A percentile compares a stretch with the other conserved stretches of the same genome.
phyloP scores from a whole-genome alignment of 2,888 invertebrate genomes.

The Pyrochroa serraticornis region DNA sequence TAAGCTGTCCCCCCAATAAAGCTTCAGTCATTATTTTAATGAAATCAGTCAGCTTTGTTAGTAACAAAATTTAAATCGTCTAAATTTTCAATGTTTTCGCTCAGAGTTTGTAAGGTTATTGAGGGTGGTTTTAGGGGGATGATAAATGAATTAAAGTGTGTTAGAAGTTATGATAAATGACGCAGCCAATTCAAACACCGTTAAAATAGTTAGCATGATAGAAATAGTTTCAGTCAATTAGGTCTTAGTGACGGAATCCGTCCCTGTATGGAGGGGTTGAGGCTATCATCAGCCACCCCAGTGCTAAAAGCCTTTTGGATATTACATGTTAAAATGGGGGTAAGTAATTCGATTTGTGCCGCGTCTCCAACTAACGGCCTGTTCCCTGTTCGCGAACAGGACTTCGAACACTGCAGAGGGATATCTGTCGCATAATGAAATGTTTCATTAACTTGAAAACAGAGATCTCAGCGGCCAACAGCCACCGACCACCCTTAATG shows the following conservation, averaged over 20 bases:
- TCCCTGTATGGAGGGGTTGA: slow-evolving; percentile 40
- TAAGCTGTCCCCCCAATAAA: slow-evolving; percentile 24
- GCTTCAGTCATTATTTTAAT: neutral
- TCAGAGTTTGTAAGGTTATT: too few relatives aligned
- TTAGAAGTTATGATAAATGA: too few relatives aligned
- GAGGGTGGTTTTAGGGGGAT: too few relatives aligned
- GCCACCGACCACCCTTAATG: slow-evolving; percentile 25
- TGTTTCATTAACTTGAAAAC: slow-evolving; percentile 54
- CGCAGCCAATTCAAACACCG: slow-evolving; percentile 42
- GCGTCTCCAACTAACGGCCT: slow-evolving; percentile 38
- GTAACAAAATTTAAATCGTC: too few relatives aligned
- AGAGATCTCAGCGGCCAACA: slow-evolving; percentile 42
- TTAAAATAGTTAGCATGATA: slow-evolving; percentile 48
- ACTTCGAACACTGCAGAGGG: slow-evolving; percentile 35
- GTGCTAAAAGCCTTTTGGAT: slow-evolving; percentile 60
- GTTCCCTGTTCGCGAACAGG: slow-evolving; percentile 45
- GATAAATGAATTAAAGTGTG: too few relatives aligned
- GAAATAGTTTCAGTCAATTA: slow-evolving; percentile 49
- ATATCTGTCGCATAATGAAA: slow-evolving; percentile 52
- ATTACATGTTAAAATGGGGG: slow-evolving; percentile 61
- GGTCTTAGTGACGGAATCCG: slow-evolving; percentile 46
- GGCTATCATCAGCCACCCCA: slow-evolving; percentile 54
- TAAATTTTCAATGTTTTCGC: too few relatives aligned
- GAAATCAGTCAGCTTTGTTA: too few relatives aligned
- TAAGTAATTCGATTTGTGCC: slow-evolving; percentile 60